Percentiles rank a stretch among this genome's conserved stretches.
phyloP scores from a whole-genome alignment of 2,888 invertebrate species.

The Zygaena filipendulae region DNA sequence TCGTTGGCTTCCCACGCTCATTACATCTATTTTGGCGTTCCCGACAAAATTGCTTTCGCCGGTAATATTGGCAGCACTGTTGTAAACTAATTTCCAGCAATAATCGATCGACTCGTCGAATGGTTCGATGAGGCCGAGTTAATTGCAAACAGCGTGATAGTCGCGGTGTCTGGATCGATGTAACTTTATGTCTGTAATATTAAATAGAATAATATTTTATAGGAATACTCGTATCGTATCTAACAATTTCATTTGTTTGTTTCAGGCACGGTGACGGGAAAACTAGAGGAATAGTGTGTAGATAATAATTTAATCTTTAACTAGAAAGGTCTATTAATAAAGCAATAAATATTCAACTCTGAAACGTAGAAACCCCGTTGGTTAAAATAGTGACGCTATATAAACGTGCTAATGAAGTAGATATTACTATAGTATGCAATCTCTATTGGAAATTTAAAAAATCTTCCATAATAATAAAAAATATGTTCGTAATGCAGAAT shows the following conservation, averaged over 20 bases:
- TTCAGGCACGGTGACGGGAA: conserved; percentile 32
- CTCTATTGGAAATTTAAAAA: too few species aligned
- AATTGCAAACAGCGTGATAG: neutral
- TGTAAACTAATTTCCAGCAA: conserved; percentile 33
- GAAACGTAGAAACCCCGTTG: conserved; percentile 53
- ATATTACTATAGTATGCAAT: too few species aligned
- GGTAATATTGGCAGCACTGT: conserved; percentile 27
- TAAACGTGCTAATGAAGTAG: conserved; percentile 39
- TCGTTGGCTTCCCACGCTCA: conserved; percentile 19
- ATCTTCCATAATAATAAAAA: conserved; percentile 50
- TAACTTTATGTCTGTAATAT: neutral
- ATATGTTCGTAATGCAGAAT: too few species aligned
- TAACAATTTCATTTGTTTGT: too few species aligned
- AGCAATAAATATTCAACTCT: conserved; percentile 61
- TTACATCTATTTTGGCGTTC: conserved; percentile 26
- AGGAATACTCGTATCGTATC: too few species aligned
- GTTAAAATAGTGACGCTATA: conserved; percentile 28
- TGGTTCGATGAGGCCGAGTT: neutral
- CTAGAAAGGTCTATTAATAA: conserved; percentile 48
- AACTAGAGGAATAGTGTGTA: conserved; percentile 20
- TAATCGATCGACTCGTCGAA: conserved; percentile 22
- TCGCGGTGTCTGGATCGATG: neutral
- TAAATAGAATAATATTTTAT: neutral
- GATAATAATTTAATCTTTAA: conserved; percentile 21
- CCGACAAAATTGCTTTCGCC: conserved; percentile 24